phyloP scores from a whole-genome alignment of 2,797 vertebrate species.

The Momotus momota region DNA sequence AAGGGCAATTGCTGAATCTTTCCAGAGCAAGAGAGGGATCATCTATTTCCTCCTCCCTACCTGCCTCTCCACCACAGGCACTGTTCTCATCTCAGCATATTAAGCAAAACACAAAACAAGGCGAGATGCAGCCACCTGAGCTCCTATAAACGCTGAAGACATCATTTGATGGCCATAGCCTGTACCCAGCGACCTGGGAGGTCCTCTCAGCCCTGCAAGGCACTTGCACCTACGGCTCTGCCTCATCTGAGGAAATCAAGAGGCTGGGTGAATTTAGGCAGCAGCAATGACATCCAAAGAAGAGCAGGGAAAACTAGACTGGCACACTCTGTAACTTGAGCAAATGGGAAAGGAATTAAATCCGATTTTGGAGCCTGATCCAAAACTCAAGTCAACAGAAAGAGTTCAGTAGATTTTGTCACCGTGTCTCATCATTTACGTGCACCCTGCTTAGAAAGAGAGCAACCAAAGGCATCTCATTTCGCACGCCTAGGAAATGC shows the following conservation, averaged over 20 bases:
- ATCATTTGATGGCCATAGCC: fast-evolving
- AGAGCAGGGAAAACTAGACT: neutral
- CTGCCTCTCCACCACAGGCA: neutral
- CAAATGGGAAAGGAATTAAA: neutral
- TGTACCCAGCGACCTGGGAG: neutral
- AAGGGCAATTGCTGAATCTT: conserved; percentile 66
- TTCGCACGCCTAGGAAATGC: neutral
- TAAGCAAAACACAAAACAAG: neutral
- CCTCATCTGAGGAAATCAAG: neutral
- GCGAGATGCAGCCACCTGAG: neutral
- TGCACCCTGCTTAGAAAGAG: neutral
- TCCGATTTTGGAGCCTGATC: neutral
- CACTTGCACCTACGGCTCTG: neutral
- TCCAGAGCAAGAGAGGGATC: conserved; percentile 49
- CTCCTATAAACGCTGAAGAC: neutral
- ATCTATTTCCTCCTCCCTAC: conserved; percentile 48
- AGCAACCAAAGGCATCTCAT: neutral
- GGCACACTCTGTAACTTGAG: neutral
- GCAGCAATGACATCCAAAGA: neutral
- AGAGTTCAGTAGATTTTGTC: neutral
- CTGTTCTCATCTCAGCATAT: neutral
- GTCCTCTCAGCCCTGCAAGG: neutral
- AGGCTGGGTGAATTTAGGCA: neutral
- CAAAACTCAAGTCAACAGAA: neutral
- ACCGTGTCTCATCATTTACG: neutral